These are phyloP conservation scores for Euproctis similis DNA, from an alignment of 2,888 invertebrate genomes.

Conservation along the genomic window DNA sequence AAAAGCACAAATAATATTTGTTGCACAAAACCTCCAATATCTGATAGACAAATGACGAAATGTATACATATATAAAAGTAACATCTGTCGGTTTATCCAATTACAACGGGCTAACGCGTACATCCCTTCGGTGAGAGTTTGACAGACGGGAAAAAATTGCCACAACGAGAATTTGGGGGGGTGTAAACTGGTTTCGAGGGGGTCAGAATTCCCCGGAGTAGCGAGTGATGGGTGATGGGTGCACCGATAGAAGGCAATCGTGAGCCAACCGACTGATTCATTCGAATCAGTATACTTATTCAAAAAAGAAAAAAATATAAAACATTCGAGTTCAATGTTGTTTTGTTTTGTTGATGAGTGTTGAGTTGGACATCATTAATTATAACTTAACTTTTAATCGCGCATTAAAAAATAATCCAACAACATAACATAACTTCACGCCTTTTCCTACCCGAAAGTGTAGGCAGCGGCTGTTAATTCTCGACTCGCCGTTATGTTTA, in stretches of 20 bases:
- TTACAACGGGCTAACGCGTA: slow-evolving; percentile 25
- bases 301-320: too few species aligned
- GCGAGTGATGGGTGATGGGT: slow-evolving; percentile 11
- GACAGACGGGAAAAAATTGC: slow-evolving; percentile 31
- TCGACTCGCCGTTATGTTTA: too few species aligned
- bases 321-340: too few species aligned
- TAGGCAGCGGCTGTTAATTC: too few species aligned
- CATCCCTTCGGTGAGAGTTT: slow-evolving; percentile 20
- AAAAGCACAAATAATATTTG: too few species aligned
- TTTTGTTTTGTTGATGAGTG: too few species aligned
- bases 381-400: too few species aligned
- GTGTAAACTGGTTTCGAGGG: slow-evolving; percentile 13
- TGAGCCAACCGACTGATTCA: too few species aligned
- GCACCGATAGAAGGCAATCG: slow-evolving; percentile 21
- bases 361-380: slow-evolving; percentile 4
- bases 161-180: slow-evolving; percentile 21
- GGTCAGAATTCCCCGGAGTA: slow-evolving; percentile 8
- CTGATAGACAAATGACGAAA: slow-evolving; percentile 15
- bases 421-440: too few species aligned
- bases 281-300: too few species aligned
- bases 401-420: too few species aligned
- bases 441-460: too few species aligned
- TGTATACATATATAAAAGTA: slow-evolving; percentile 16
- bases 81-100: slow-evolving; percentile 31
- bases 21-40: slow-evolving; percentile 4